Evolutionary conservation across 2,797 vertebrate species (phyloP), one percentile per base, ranked within the genome.

Genomic region (Sparidentex hasta): DNA sequence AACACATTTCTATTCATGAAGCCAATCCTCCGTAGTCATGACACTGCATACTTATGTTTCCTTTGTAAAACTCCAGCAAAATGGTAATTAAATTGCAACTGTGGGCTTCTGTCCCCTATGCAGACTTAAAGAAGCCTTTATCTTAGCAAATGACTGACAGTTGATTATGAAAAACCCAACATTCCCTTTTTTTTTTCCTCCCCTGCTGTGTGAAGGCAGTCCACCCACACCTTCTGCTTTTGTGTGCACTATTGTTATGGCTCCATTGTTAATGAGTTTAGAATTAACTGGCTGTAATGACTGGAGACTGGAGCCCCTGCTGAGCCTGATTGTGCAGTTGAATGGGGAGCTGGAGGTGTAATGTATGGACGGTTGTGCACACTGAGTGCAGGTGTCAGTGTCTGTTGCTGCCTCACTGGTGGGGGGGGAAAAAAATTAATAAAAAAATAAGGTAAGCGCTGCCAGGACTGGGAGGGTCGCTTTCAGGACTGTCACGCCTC

Each of bases 1-100:
- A 91, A 90, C 74, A 79, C 85, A 91, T 92, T 94, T 92, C 77
- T 92, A 94, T 93, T 94, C 90, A 93, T 87, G 81, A 89, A 87
- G 81, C 76, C 74, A 87, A 84, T 89, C 81, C 88, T 86, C 81
- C 69, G 17, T 71, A 90, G 86, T 81, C 88, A 91, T 91, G 91
- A 91, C 85, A 88, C 87, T 79, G 83, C 81, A 74, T 92, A 90
- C 87, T 90, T 88, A 85, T 81, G 87, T 91, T 86, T 87, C 88
- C 89, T 90, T 92, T 93, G 87, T 91, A 75, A 84, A 87, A 87
- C 89, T 88, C 72, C 17, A 63, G 88, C 77, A 74, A 85, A 91
- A 92, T 85, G 87, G 67, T 93, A 94, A 94, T 94, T 93, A 80
- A 93, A 90, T 92, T 88, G 82, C 89, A 90, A 82, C 86, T 78